These are phyloP conservation scores for Macropus fuliginosus DNA, from an alignment of 2,797 vertebrate species.

Conservation along the genomic window DNA sequence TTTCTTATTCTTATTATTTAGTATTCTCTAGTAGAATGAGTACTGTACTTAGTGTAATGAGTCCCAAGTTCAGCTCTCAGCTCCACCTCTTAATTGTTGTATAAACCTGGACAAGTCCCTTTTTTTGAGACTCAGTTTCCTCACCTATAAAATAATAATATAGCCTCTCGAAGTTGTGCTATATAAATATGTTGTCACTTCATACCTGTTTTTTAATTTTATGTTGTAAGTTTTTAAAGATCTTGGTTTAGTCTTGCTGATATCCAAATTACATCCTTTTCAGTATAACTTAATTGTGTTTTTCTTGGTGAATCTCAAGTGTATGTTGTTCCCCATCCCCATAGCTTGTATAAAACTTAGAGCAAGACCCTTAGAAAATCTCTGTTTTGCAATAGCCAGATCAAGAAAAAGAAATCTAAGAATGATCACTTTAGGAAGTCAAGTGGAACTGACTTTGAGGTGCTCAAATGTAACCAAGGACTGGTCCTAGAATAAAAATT, in stretches of 20 bases:
- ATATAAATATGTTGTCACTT: background rate
- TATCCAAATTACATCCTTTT: background rate
- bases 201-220: background rate
- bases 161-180: background rate
- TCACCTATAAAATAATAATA: background rate
- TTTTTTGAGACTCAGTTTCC: background rate
- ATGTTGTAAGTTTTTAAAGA: background rate
- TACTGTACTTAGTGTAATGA: background rate
- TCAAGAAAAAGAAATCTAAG: background rate
- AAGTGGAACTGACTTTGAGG: slow-evolving; percentile 64
- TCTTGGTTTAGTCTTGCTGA: background rate
- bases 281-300: background rate
- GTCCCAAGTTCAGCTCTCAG: background rate
- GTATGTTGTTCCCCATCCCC: background rate
- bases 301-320: background rate
- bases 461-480: slow-evolving; percentile 71
- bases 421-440: background rate
- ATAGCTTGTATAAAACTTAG: background rate
- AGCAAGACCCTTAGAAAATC: background rate
- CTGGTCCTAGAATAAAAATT: slow-evolving; percentile 65
- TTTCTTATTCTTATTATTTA: background rate
- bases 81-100: background rate
- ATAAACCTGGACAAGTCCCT: background rate
- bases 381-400: background rate
- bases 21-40: background rate